Percentiles rank a stretch among this genome's conserved stretches.
Conservation (phyloP, 1,140 invertebrate species). For the Colletes gigas region DNA sequence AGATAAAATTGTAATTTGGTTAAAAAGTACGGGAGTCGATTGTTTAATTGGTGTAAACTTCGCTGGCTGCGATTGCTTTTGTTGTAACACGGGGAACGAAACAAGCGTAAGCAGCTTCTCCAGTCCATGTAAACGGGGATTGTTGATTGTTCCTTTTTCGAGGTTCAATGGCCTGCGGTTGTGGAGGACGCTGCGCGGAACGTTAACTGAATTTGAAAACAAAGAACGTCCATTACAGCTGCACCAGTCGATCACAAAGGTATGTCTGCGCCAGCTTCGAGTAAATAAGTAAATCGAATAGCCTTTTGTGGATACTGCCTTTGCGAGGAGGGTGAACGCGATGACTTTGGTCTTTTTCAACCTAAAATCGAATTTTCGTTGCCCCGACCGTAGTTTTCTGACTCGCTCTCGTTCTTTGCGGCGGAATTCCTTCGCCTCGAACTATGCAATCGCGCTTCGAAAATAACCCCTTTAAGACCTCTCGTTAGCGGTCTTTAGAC, state of each 20-base stretch:
- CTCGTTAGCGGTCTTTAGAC: too few species aligned
- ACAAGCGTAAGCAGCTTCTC: too few species aligned
- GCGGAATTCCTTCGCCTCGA: neutral
- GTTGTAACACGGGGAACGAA: too few species aligned
- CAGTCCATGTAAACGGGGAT: too few species aligned
- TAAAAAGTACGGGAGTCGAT: too few species aligned
- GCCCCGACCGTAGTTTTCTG: neutral
- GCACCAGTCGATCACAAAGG: constrained; percentile 6
- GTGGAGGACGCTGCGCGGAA: neutral
- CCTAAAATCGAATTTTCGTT: constrained; percentile 1
- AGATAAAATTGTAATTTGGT: too few species aligned
- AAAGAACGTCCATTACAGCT: constrained; percentile 14
- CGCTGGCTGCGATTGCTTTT: too few species aligned
- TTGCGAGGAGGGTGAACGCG: neutral
- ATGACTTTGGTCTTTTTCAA: constrained; percentile 1
- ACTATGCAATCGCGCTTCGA: neutral
- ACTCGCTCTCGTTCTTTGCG: neutral
- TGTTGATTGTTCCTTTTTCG: neutral
- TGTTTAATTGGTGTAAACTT: too few species aligned
- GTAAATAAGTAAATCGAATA: constrained; percentile 26
- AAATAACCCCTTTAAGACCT: neutral
- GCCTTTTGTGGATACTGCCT: neutral
- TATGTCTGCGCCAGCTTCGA: neutral
- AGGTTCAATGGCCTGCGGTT: constrained; percentile 8
- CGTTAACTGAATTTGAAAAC: neutral